phyloP scores from a whole-genome alignment of 2,113 vertebrate genomes.

The Xyrauchen texanus region DNA sequence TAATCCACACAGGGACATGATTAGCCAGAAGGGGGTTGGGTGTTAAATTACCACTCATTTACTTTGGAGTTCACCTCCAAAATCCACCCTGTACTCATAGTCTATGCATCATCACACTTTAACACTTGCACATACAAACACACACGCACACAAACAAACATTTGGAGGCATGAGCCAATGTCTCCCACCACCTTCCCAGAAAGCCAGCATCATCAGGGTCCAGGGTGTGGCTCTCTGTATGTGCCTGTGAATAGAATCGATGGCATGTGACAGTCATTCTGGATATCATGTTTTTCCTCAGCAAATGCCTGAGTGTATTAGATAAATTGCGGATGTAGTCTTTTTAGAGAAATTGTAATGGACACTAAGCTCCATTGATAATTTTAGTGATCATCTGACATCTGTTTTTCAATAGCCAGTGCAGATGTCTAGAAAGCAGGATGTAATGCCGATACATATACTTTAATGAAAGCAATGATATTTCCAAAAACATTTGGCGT shows the following conservation, averaged over 20 bases:
- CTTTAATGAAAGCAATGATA: too few relatives aligned
- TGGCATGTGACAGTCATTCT: slow-evolving; percentile 28
- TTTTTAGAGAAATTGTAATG: too few relatives aligned
- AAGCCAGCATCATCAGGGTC: slow-evolving; percentile 55
- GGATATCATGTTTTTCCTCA: not conserved
- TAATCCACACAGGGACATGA: slow-evolving; percentile 48
- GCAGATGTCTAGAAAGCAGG: too few relatives aligned
- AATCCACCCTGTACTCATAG: slow-evolving; percentile 30
- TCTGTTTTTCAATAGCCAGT: too few relatives aligned
- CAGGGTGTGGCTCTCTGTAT: slow-evolving; percentile 56
- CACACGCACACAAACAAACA: slow-evolving; percentile 23
- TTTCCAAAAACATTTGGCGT: too few relatives aligned
- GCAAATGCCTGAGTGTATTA: not conserved
- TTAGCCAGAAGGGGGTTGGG: slow-evolving; percentile 47
- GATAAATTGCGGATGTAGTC: not conserved
- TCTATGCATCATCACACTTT: slow-evolving; percentile 31
- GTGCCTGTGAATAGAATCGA: not conserved
- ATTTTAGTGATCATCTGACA: too few relatives aligned
- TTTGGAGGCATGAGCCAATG: slow-evolving; percentile 18
- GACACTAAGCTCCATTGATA: too few relatives aligned
- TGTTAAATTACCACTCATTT: slow-evolving; percentile 38
- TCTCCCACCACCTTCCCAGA: slow-evolving; percentile 36
- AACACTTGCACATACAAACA: slow-evolving; percentile 24
- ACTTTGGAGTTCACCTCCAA: slow-evolving; percentile 52
- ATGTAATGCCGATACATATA: too few relatives aligned